phyloP scores from a whole-genome alignment of 2,888 invertebrate species.

The Erebia palarica region DNA sequence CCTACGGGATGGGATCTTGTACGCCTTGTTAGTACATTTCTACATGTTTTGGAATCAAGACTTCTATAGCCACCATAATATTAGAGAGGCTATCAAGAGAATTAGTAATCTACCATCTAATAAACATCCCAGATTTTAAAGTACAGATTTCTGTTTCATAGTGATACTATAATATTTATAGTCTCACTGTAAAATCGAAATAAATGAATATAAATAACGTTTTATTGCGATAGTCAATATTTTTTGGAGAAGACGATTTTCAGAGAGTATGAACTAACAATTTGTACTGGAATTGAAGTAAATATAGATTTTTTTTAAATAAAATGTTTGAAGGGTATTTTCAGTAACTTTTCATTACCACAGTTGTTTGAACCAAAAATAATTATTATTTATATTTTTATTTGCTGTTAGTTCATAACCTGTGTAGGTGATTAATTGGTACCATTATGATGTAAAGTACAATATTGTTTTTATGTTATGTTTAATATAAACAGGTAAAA shows the following conservation, averaged over 20 bases:
- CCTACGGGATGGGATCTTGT: too few species aligned
- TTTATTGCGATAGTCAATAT: background rate
- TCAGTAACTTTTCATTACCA: background rate
- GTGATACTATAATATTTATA: background rate
- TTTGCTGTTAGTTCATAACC: slow-evolving; percentile 12
- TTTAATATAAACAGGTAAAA: slow-evolving; percentile 16
- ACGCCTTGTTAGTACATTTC: too few species aligned
- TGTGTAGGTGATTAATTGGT: slow-evolving; percentile 15
- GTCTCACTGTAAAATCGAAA: background rate
- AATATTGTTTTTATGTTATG: slow-evolving; percentile 39
- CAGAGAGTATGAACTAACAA: background rate
- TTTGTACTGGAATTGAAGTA: background rate
- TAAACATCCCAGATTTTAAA: background rate
- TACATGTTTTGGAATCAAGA: too few species aligned
- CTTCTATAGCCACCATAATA: too few species aligned
- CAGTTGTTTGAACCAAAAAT: slow-evolving; percentile 18
- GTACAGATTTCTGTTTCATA: background rate
- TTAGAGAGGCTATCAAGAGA: too few species aligned
- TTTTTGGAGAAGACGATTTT: background rate
- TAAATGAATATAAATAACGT: background rate
- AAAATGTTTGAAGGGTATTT: background rate
- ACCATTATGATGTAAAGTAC: slow-evolving; percentile 30
- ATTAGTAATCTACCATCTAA: background rate
- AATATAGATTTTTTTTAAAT: background rate
- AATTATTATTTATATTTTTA: slow-evolving; percentile 13